Evolutionary conservation across 2,888 invertebrate genomes (phyloP).

Genomic region (Acrobasis repandana): DNA sequence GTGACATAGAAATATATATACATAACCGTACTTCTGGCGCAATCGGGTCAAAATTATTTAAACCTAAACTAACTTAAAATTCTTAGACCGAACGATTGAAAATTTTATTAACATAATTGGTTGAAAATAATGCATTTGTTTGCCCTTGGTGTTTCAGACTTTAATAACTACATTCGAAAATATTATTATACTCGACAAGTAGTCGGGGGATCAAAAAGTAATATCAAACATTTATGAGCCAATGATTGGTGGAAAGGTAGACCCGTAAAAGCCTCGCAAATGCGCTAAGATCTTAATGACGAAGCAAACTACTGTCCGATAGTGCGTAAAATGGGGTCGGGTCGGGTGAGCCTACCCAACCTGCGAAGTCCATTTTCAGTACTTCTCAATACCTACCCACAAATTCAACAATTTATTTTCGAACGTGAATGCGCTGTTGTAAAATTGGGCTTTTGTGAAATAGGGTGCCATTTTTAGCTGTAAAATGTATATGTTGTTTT

Average conservation of each 20-base stretch:
- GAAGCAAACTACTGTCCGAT: constrained; percentile 31
- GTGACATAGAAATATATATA: too few species aligned
- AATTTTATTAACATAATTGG: too few species aligned
- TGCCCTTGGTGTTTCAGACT: too few species aligned
- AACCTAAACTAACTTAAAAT: too few species aligned
- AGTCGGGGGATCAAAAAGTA: background rate
- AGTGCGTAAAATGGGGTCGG: constrained; percentile 39
- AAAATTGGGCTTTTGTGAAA: constrained; percentile 32
- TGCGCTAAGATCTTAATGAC: constrained; percentile 22
- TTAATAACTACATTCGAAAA: too few species aligned
- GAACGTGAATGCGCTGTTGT: constrained; percentile 22
- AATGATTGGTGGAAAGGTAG: constrained; percentile 7
- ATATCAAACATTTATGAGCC: constrained; percentile 3
- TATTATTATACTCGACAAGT: too few species aligned
- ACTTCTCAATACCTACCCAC: constrained; percentile 31
- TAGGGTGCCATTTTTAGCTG: constrained; percentile 25
- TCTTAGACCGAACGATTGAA: too few species aligned
- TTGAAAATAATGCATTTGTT: too few species aligned
- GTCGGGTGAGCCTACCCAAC: constrained; percentile 13
- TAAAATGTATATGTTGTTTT: background rate
- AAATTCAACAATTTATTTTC: constrained; percentile 35
- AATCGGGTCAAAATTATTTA: too few species aligned
- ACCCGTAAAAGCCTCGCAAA: constrained; percentile 21
- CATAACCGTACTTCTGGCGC: too few species aligned
- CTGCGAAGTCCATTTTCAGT: constrained; percentile 25